phyloP scores from a whole-genome alignment of 2,113 vertebrate species.

The Collichthys lucidus region DNA sequence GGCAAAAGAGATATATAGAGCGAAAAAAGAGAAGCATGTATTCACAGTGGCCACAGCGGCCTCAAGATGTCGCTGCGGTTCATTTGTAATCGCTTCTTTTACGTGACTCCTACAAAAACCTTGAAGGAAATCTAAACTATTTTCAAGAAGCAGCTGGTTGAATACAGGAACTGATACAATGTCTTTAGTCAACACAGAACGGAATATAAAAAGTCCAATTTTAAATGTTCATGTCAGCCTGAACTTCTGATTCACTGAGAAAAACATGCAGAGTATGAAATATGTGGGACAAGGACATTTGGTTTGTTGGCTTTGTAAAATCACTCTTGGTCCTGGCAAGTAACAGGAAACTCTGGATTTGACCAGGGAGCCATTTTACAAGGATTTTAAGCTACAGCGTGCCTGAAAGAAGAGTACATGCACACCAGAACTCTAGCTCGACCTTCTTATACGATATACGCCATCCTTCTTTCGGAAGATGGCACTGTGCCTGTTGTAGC shows the following conservation, averaged over 20 bases:
- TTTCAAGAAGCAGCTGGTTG: conserved; percentile 33
- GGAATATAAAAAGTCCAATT: background rate
- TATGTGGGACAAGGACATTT: background rate
- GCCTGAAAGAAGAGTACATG: background rate
- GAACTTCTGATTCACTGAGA: background rate
- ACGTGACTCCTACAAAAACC: conserved; percentile 13
- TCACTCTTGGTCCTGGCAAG: background rate
- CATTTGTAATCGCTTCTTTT: conserved; percentile 10
- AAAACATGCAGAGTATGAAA: background rate
- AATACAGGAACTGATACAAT: conserved; percentile 24
- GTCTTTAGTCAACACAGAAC: background rate
- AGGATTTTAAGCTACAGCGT: background rate
- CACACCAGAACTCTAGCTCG: background rate
- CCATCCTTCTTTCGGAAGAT: no score
- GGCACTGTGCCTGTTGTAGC: no score
- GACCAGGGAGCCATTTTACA: background rate
- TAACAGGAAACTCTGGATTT: background rate
- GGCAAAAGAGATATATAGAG: conserved; percentile 65
- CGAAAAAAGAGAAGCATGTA: conserved; percentile 52
- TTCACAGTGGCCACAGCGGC: conserved; percentile 54
- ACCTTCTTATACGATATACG: no score
- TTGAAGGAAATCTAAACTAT: background rate
- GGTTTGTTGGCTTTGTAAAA: background rate
- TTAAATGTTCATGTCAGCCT: background rate
- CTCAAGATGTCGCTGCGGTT: conserved; percentile 58